These are phyloP conservation scores for Eupithecia subumbrata DNA, from an alignment of 2,888 invertebrate species.

Conservation along the genomic window DNA sequence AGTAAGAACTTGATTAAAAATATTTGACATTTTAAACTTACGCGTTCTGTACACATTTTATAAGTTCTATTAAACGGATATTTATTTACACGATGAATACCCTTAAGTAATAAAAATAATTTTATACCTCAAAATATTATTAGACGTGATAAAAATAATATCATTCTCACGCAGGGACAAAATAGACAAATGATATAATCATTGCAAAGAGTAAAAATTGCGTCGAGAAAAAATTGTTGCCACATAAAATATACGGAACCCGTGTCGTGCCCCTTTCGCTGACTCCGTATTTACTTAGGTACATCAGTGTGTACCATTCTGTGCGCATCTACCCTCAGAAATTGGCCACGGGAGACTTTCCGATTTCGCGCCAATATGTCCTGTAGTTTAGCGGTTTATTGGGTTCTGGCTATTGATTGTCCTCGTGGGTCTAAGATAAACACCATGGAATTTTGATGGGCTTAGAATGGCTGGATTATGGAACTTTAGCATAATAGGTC, in stretches of 20 bases:
- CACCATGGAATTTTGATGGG: slow-evolving; percentile 31
- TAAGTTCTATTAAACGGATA: too few relatives aligned
- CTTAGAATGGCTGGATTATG: slow-evolving; percentile 22
- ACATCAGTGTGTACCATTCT: slow-evolving; percentile 61
- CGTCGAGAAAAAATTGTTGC: not conserved
- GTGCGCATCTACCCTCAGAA: slow-evolving; percentile 66
- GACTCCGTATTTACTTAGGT: slow-evolving; percentile 70
- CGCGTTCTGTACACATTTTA: too few relatives aligned
- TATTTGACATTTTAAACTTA: too few relatives aligned
- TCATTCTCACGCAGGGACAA: not conserved
- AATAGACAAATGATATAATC: not conserved
- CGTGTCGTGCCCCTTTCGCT: slow-evolving; percentile 47
- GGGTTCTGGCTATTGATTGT: slow-evolving; percentile 53
- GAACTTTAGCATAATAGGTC: slow-evolving; percentile 1
- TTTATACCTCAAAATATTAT: not conserved
- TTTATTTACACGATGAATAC: too few relatives aligned
- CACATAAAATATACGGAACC: not conserved
- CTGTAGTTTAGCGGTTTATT: slow-evolving; percentile 71
- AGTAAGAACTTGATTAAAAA: too few relatives aligned
- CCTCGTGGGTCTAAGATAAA: slow-evolving; percentile 54
- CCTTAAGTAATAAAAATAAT: too few relatives aligned
- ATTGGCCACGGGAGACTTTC: slow-evolving; percentile 77
- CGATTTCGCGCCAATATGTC: slow-evolving; percentile 76
- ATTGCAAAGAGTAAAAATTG: not conserved
- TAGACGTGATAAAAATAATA: not conserved